A percentile compares a stretch with the other conserved stretches of the same genome.
These are phyloP conservation scores for Homalodisca vitripennis DNA, from an alignment of 1,140 invertebrate species.

Conservation along the genomic window DNA sequence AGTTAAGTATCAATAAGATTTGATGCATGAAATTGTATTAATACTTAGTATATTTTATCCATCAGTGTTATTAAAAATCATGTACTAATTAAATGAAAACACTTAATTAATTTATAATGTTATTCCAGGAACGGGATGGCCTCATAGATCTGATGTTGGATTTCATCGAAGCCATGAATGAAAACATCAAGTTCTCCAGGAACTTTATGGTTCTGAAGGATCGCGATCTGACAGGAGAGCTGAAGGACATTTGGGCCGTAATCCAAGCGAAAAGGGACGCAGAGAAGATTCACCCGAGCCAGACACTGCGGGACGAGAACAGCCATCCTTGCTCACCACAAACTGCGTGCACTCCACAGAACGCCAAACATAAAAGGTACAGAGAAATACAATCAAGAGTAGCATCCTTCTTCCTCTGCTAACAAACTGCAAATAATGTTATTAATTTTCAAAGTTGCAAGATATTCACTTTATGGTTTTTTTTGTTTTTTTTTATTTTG, in stretches of 20 bases:
- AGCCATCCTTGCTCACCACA: conserved; percentile 14
- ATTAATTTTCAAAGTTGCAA: no score
- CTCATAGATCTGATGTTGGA: conserved; percentile 65
- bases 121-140: conserved; percentile 57
- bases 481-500: no score
- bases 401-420: no score
- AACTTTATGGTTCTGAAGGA: conserved; percentile 63
- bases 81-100: neutral
- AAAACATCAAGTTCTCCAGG: conserved; percentile 49
- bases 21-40: no score
- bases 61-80: no score
- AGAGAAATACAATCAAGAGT: no score
- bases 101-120: neutral
- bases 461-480: no score
- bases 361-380: conserved; percentile 6
- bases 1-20: no score
- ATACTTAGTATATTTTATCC: no score
- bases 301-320: conserved; percentile 23
- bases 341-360: neutral
- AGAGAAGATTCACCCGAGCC: conserved; percentile 44
- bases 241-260: conserved; percentile 70
- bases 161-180: conserved; percentile 69
- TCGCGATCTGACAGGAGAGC: conserved; percentile 65
- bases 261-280: conserved; percentile 62
- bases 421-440: no score